Base-by-base conservation (phyloP, 2,888 invertebrate genomes). In the Timema podura region DNA sequence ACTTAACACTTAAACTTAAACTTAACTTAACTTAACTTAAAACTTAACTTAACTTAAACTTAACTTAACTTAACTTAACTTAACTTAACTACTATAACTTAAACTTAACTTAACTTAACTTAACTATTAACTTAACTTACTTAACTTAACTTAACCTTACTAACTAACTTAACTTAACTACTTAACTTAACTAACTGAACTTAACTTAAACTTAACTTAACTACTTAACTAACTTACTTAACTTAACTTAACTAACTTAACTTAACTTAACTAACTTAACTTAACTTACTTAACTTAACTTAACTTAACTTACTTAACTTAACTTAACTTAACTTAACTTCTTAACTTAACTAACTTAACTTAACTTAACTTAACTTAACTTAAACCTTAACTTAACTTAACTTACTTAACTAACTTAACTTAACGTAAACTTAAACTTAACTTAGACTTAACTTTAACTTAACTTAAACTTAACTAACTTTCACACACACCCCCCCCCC, bases 251-350 rank as follows among this genome's bases (percentile, higher is more conserved):
- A 30, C 30, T 30, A 30, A 30, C 30, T 30, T 30, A 30, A 30
- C 30, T 30, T 30, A 30, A 30, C 30, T 30, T 30, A 30, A 30
- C 30, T 30, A 2, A 30, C 30, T 30, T 30, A 30, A 30, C 30
- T 30, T 30, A 30, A 30, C 30, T 30, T 2, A 30, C 30, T 30
- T 74, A 70, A 73, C 72, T 71, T 72, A 68, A 70, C 70, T 72
- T 74, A 74, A 70, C 67, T 72, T 73, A 75, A 74, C 74, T 71
- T 74, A 73, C 74, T 73, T 73, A 74, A 75, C 74, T 74, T 73
- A 73, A 74, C 76, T 74, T 75, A 73, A 75, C 75, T 30, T 30
- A 30, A 30, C 30, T 30, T 30, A 30, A 30, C 30, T 30, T 2
- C 30, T 30, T 30, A 30, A 30, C 30, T 30, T 30, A 30, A 30